Evolutionary conservation across 2,797 vertebrate species (phyloP).

Genomic region (Carapus acus): DNA sequence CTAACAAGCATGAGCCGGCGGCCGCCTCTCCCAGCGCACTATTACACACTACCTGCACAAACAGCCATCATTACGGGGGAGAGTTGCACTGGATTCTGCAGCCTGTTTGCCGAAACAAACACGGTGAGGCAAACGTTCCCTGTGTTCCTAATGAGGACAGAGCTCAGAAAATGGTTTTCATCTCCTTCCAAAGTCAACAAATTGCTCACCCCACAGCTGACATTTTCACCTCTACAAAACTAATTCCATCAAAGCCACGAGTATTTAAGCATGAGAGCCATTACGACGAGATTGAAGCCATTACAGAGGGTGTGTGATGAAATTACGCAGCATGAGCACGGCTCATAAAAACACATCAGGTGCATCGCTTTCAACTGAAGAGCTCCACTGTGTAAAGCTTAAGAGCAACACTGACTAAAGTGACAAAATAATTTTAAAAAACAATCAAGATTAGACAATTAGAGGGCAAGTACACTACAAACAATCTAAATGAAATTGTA

Average conservation of each 20-base stretch:
- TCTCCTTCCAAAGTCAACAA: conserved; percentile 57
- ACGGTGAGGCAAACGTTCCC: conserved; percentile 54
- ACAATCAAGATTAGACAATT: conserved; percentile 3
- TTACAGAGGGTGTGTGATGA: conserved; percentile 36
- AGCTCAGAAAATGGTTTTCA: conserved; percentile 65
- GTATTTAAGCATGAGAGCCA: conserved; percentile 37
- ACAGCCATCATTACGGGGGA: conserved; percentile 70
- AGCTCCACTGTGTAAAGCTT: background rate
- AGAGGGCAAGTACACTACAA: no score
- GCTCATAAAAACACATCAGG: conserved; percentile 23
- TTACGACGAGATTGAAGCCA: conserved; percentile 54
- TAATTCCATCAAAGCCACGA: conserved; percentile 50
- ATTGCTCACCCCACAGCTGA: conserved; percentile 54
- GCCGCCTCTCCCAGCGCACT: conserved; percentile 55
- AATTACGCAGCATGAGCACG: conserved; percentile 6
- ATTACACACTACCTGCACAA: conserved; percentile 70
- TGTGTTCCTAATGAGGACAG: conserved; percentile 57
- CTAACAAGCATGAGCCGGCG: conserved; percentile 66
- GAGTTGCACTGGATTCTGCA: conserved; percentile 55
- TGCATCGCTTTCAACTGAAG: conserved; percentile 30
- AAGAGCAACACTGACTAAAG: background rate
- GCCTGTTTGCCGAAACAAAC: conserved; percentile 69
- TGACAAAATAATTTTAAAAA: no score
- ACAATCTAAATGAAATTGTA: background rate
- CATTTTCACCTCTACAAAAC: conserved; percentile 53